Base-by-base conservation (phyloP, 1,140 invertebrate genomes). In the Chymomyza costata region DNA sequence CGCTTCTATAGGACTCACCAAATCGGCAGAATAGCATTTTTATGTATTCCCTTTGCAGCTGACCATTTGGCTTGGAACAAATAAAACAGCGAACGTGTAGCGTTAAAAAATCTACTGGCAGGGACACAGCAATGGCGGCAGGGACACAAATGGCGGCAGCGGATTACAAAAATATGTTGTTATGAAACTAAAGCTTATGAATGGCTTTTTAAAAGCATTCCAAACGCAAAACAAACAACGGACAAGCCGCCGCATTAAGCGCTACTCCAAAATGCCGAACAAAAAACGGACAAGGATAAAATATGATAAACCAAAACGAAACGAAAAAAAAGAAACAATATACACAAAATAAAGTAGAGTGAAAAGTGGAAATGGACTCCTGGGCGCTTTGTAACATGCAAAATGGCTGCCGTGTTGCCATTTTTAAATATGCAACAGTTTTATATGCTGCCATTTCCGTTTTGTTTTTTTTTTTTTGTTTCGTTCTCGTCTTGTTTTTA, bases 141-240 rank as follows among this genome's bases (percentile, higher is more conserved):
- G 5, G 25, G 25, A 38, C 6, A 18, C 2, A 15, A 30, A 28
- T 28, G 38, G 39, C 44, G 32, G 3, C 21, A 34, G 13, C 44
- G 60, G 65, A 61, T 80, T 71, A 78, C 71, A 43, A 35, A 49
- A 64, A 80, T 67, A 54, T 51, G 50, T 73, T 67, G 63, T 67
- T 80, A 67, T 67, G 59, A 50, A 80, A 67, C 57, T 66, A 56
- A 56, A 60, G 71, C 67, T 78, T 80, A 78, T 71, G 64, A 78
- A 78, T 78, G 63, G 65, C 49, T 51, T 78, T 78, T 80, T 73
- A 78, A 78, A 73, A 80, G 71, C 63, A 64, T 68, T 67, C 25
- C 51, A 63, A 67, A 67, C n/a, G 37, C 39, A 62, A 64, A 34
- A 56, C 62, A 78, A 70, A 76, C 65, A 71, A 34, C 51, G 28